Base-by-base conservation (phyloP, 2,113 vertebrate species). In the Danionella cerebrum region DNA sequence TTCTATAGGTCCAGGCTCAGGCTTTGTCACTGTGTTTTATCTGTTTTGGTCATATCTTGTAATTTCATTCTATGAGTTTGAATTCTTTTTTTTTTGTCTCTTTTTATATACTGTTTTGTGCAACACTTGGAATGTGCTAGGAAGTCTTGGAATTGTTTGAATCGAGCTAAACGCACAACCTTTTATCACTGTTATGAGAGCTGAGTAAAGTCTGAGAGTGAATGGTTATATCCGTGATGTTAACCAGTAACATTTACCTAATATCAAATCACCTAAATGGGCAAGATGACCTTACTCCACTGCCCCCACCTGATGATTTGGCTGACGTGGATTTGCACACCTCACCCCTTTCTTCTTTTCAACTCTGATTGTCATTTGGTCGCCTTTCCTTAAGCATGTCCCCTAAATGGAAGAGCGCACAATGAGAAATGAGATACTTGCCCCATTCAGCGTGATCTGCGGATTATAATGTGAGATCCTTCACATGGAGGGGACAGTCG, bases 401-500 rank as follows among this genome's bases (percentile, higher is more conserved):
- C 18, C 10, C 57, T 69, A 62, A 54, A 70, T 54, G 29, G 67
- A 57, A 41, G 16, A 48, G 41, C 21, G 41, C 24, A 54, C 39
- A 69, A 47, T 48, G 47, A 65, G 58, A 41, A 71, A 60, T 51
- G 48, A 52, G 59, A 71, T 69, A 71, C 59, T 60, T 18, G 29
- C 59, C 18, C 16, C 69, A 59, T 68, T 68, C 44, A 71, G 22
- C 44, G 14, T 42, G 67, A 67, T 48, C 42, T 31, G 64, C 52
- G 62, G 57, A 70, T 73, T 67, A 63, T 42, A 70, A 71, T 35
- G 22, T 62, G 45, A 69, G 55, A 50, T 74, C 59, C 18, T 16
- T 53, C 57, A 71, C 54, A 38, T 57, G 48, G 19, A 6, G 38
- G 31, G 53, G 69, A 67, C 51, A 53, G 22, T 44, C 11, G 50